Percentiles rank a stretch among this genome's conserved stretches.
Evolutionary conservation across 2,888 invertebrate species (phyloP).

Genomic region (Melipona beecheii): DNA sequence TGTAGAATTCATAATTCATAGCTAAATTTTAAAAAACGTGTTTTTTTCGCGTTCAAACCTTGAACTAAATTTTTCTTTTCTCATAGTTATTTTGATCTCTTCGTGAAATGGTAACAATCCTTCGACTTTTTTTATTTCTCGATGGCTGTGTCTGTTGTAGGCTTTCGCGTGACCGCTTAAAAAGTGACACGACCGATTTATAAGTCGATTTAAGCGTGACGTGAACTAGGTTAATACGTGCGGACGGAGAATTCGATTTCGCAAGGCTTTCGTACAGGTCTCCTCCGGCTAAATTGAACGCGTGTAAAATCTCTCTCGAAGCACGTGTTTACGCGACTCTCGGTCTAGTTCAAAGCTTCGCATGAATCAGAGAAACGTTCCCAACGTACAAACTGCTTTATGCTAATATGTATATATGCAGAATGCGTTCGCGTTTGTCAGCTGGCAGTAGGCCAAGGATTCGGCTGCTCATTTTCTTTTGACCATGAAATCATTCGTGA

Average conservation of each 20-base stretch:
- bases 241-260: slow-evolving; percentile 37
- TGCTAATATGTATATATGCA: slow-evolving; percentile 18
- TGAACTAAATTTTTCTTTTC: slow-evolving; percentile 10
- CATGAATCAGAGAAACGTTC: slow-evolving; percentile 20
- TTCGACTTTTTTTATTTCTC: slow-evolving; percentile 16
- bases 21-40: not conserved
- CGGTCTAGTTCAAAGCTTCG: not conserved
- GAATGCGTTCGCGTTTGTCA: slow-evolving; percentile 18
- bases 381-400: not conserved
- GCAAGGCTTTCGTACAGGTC: slow-evolving; percentile 4
- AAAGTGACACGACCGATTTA: not conserved
- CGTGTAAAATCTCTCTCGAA: too few species aligned
- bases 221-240: slow-evolving; percentile 56
- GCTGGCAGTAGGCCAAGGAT: slow-evolving; percentile 67
- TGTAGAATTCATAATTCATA: not conserved
- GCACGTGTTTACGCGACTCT: not conserved
- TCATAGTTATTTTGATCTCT: not conserved
- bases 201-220: slow-evolving; percentile 27
- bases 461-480: slow-evolving; percentile 37
- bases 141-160: slow-evolving; percentile 28
- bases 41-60: not conserved
- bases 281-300: not conserved
- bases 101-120: not conserved
- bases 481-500: slow-evolving; percentile 57
- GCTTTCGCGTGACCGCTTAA: not conserved